Base-by-base conservation (phyloP, 1,140 invertebrate species). In the Tetranychus urticae region DNA sequence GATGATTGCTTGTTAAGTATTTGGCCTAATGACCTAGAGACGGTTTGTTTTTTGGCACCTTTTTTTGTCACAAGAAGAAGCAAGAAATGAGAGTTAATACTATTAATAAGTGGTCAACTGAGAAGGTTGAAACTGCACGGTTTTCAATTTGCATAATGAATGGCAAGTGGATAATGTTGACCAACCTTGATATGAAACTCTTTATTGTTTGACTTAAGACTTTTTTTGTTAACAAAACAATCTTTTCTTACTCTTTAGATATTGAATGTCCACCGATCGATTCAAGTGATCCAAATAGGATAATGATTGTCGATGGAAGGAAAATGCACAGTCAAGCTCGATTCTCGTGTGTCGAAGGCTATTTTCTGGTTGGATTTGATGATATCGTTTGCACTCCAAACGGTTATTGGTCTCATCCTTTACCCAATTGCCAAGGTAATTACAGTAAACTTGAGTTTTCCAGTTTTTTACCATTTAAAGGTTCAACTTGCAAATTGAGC, bases 321-420 rank as follows among this genome's bases (percentile, higher is more conserved):
- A 62, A 58, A 13, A 66, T 68, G 63, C 66, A 68, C 56, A 61
- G 61, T 37, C 62, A 61, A 31, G 65, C 67, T 2, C 61, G 62
- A 0, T 68, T 68, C 54, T 64, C 65, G 1, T 68, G 67, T 58
- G 55, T 68, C 42, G 65, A 66, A 56, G 67, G 67, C 56, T 68
- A 61, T 46, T 57, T 56, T 36, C 39, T 68, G 3, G 56, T 58
- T 3, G 67, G 67, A 2, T 60, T 61, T 2, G 60, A 64, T 36
- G 67, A 68, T 33, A 63, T 68, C 34, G 58, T 58, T 1, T 68
- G 67, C 35, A 59, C 54, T 23, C 61, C 65, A 14, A 63, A 63
- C 13, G 67, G 67, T 35, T 61, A 61, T 35, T 68, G 67, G 67
- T 68, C 67, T 12, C 59, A 68, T 23, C 46, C 56, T 37, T 61